Conservation (phyloP, 2,113 vertebrate genomes). For the Anguilla japonica region DNA sequence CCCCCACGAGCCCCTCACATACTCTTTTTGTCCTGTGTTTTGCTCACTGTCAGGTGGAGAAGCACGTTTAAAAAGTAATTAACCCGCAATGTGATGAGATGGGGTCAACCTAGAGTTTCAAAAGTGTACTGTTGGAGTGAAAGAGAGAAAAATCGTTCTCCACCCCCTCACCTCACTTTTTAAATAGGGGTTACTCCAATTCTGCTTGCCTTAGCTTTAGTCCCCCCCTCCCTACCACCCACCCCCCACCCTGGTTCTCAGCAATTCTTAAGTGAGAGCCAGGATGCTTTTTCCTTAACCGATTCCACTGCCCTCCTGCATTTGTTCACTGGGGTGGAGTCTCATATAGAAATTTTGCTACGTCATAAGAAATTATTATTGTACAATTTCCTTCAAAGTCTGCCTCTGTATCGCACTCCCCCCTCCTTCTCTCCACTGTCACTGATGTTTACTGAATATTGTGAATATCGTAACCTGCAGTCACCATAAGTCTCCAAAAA, state of each 20-base stretch:
- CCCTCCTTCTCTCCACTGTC: too few relatives aligned
- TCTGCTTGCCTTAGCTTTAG: background rate
- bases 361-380: too few relatives aligned
- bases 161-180: background rate
- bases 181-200: background rate
- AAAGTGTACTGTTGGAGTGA: constrained; percentile 8
- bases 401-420: too few relatives aligned
- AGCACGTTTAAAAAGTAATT: constrained; percentile 27
- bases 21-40: constrained; percentile 16
- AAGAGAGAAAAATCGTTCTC: constrained; percentile 3
- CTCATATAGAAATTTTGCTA: too few relatives aligned
- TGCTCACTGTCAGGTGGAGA: constrained; percentile 10
- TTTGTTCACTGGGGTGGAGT: too few relatives aligned
- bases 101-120: background rate
- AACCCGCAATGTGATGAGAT: constrained; percentile 17
- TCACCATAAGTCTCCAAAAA: background rate
- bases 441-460: too few relatives aligned
- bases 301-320: too few relatives aligned
- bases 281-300: background rate
- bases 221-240: too few relatives aligned
- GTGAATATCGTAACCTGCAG: background rate
- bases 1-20: background rate
- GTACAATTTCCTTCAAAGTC: too few relatives aligned
- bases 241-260: background rate
- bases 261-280: background rate